phyloP scores from a whole-genome alignment of 2,113 vertebrate genomes.

The Meriones unguiculatus region DNA sequence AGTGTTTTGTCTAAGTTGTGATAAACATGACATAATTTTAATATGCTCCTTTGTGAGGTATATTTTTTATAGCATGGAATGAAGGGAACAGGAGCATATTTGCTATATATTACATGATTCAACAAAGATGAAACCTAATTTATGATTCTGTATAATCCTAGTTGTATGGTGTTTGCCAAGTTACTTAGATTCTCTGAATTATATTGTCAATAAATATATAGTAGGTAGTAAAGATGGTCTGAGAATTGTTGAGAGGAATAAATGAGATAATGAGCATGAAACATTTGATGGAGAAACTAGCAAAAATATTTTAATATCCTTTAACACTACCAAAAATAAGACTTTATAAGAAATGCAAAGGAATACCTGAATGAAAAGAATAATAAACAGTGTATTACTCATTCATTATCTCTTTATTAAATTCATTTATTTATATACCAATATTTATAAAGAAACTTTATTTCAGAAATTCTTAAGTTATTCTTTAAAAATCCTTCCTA shows the following conservation, averaged over 20 bases:
- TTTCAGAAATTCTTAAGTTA: constrained; percentile 16
- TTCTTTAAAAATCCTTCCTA: not conserved
- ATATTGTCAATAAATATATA: not conserved
- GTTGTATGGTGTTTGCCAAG: constrained; percentile 8
- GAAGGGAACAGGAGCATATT: not conserved
- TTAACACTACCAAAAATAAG: not conserved
- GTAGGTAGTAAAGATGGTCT: constrained; percentile 40
- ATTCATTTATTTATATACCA: constrained; percentile 1
- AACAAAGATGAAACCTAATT: not conserved
- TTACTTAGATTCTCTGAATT: constrained; percentile 8
- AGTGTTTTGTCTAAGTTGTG: not conserved
- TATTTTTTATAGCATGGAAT: not conserved
- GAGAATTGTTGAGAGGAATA: constrained; percentile 8
- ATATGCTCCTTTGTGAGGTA: not conserved
- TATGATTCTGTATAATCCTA: not conserved
- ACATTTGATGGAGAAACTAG: not conserved
- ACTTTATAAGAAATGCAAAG: constrained; percentile 11
- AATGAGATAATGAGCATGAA: constrained; percentile 45
- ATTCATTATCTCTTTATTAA: not conserved
- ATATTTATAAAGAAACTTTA: constrained; percentile 10
- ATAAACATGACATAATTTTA: not conserved
- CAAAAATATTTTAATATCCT: constrained; percentile 25
- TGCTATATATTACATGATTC: not conserved
- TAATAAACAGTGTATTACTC: not conserved
- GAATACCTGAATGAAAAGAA: not conserved